Percentiles rank a stretch among this genome's conserved stretches.
These are phyloP conservation scores for Drosophila anomalata DNA, from an alignment of 2,888 invertebrate species.

Conservation along the genomic window DNA sequence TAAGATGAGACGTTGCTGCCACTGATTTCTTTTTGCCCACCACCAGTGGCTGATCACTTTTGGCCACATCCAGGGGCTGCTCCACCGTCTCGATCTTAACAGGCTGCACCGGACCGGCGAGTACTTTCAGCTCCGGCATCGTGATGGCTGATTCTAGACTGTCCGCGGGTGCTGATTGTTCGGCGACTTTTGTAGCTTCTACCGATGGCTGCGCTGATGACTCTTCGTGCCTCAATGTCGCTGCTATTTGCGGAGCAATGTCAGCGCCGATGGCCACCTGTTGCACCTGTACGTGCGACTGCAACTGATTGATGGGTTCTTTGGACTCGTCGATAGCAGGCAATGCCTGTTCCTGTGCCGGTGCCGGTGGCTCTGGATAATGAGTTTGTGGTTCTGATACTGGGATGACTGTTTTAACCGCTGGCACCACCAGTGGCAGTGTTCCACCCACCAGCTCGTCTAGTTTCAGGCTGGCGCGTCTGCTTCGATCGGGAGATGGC, in stretches of 20 bases:
- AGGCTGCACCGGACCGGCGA: conserved; percentile 76
- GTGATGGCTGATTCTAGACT: conserved; percentile 50
- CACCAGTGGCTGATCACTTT: conserved; percentile 42
- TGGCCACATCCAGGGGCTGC: conserved; percentile 58
- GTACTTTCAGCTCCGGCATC: conserved; percentile 80
- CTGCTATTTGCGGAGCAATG: conserved; percentile 72
- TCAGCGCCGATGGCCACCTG: conserved; percentile 54
- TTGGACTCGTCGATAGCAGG: conserved; percentile 55
- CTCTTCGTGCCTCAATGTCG: conserved; percentile 72
- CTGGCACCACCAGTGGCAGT: conserved; percentile 60
- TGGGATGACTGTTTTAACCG: conserved; percentile 27
- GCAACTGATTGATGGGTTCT: conserved; percentile 70
- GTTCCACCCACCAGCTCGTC: conserved; percentile 71
- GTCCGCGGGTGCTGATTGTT: conserved; percentile 49
- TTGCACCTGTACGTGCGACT: conserved; percentile 38
- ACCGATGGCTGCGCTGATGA: conserved; percentile 55
- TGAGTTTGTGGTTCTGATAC: conserved; percentile 15
- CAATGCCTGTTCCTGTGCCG: conserved; percentile 12
- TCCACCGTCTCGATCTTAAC: conserved; percentile 72
- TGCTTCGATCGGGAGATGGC: conserved; percentile 65
- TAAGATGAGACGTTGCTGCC: conserved; percentile 46
- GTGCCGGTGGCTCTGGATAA: conserved; percentile 6
- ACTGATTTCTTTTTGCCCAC: conserved; percentile 62
- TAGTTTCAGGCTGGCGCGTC: conserved; percentile 65
- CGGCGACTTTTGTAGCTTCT: conserved; percentile 69